Evolutionary conservation across 2,113 vertebrate species (phyloP).

Genomic region (Paraplagusia blochii): DNA sequence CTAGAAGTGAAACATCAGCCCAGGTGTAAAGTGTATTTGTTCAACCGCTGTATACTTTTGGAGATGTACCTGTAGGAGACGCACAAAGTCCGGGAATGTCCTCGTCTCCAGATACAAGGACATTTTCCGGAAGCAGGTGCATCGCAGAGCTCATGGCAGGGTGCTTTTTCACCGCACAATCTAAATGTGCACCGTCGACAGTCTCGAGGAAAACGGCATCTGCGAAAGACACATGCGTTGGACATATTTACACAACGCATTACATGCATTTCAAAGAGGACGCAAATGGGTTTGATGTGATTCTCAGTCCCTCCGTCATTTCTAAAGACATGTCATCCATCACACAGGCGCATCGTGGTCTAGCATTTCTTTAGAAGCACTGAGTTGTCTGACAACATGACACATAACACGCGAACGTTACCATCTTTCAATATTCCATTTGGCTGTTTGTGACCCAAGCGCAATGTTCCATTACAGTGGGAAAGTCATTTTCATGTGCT

Average conservation of each 20-base stretch:
- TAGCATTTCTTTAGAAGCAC: constrained; percentile 41
- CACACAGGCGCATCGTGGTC: constrained; percentile 13
- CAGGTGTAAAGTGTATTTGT: background rate
- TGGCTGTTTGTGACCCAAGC: constrained; percentile 38
- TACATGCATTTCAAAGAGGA: constrained; percentile 13
- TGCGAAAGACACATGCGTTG: constrained; percentile 62
- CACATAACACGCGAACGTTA: constrained; percentile 27
- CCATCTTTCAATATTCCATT: constrained; percentile 68
- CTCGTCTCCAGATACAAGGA: constrained; percentile 80
- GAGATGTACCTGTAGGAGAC: constrained; percentile 54
- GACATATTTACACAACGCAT: constrained; percentile 12
- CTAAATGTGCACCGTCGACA: constrained; percentile 79
- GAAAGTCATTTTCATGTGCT: constrained; percentile 38
- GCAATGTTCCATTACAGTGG: constrained; percentile 53
- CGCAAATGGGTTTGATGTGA: constrained; percentile 13
- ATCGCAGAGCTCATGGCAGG: constrained; percentile 64
- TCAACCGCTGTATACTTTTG: too few species aligned
- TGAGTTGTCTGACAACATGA: constrained; percentile 35
- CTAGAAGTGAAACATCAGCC: too few species aligned
- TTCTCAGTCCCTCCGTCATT: constrained; percentile 10
- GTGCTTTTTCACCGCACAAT: constrained; percentile 78
- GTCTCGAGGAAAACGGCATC: constrained; percentile 76
- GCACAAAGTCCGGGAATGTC: constrained; percentile 79
- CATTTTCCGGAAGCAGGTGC: constrained; percentile 87
- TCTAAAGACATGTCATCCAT: constrained; percentile 29